A percentile compares a stretch with the other conserved stretches of the same genome.
phyloP scores from a whole-genome alignment of 2,113 vertebrate species.

The Bubo scandiacus region DNA sequence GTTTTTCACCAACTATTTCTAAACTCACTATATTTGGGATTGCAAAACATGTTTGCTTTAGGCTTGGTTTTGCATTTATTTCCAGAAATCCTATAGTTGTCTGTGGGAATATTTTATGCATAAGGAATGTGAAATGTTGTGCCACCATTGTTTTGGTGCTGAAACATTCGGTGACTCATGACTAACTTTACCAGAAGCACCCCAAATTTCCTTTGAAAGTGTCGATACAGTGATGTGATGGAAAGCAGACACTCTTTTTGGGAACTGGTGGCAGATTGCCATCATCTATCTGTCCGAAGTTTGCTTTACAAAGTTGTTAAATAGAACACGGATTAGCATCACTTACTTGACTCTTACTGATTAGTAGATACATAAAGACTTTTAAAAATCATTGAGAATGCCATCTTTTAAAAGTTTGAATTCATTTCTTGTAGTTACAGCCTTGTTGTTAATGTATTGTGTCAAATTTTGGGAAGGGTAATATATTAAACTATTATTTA shows the following conservation, averaged over 20 bases:
- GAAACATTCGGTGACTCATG: background rate
- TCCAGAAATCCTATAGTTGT: background rate
- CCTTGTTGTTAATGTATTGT: background rate
- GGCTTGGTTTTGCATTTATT: background rate
- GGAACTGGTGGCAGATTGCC: constrained; percentile 7
- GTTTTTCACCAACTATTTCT: constrained; percentile 43
- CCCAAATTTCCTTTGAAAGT: background rate
- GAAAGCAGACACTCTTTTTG: background rate
- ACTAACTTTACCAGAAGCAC: background rate
- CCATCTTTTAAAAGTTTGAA: background rate
- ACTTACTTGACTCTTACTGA: background rate
- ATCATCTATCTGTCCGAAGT: background rate
- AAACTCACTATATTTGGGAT: constrained; percentile 35
- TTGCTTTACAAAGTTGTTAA: background rate
- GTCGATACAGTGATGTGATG: background rate
- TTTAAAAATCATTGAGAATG: background rate
- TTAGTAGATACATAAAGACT: background rate
- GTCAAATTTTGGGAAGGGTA: background rate
- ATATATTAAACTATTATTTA: background rate
- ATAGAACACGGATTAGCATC: background rate
- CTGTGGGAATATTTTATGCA: background rate
- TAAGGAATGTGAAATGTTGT: background rate
- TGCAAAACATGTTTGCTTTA: constrained; percentile 10
- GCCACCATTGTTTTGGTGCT: background rate
- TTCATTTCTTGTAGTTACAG: background rate